Base-by-base conservation (phyloP, 2,113 vertebrate species). In the Pomatorhinus ruficollis region DNA sequence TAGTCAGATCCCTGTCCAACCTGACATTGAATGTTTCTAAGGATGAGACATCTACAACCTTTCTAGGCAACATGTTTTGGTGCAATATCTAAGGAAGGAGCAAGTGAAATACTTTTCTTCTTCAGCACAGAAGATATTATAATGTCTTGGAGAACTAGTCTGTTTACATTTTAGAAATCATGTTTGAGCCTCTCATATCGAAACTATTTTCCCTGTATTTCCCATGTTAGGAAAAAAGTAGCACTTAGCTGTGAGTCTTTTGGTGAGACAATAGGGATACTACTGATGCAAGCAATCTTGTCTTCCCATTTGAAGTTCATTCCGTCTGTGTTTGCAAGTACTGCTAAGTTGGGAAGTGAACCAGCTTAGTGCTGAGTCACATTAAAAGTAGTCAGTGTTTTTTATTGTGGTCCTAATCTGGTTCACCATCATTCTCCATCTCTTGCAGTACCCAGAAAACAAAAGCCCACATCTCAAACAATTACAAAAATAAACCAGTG, bases 241-340 rank as follows among this genome's bases (percentile, higher is more conserved):
- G 30, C 39, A 6, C 24, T 68, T 63, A 31, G 11, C 25, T 49
- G 15, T 31, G 12, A 9, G 5, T 59, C 42, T 56, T 87, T 11
- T 11, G 8, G 11, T 45, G 74, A 60, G 39, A 15, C 28, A 8
- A 47, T 19, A 31, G 33, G 40, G 21, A 33, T 72, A 15, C 19
- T 40, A 23, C 5, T 37, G 11, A 40, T 24, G 3, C 27, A 64
- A 64, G 39, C 19, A 49, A 18, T 10, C 31, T n/a, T 40, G 3
- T 27, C 31, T 13, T 35, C 12, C 44, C 17, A 17, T 19, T 56
- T 39, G 3, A 59, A 28, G 31, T 59, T 77, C 23, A 10, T 42
- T 42, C 50, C 1, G 0, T 42, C 35, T 49, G 11, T 45, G 12
- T 44, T 72, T 1, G 1, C 23, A 40, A 19, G 12, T 40, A 60